These are phyloP conservation scores for Lytechinus pictus DNA, from an alignment of 35 echinoderm and acorn worm genomes.

Conservation along the genomic window DNA sequence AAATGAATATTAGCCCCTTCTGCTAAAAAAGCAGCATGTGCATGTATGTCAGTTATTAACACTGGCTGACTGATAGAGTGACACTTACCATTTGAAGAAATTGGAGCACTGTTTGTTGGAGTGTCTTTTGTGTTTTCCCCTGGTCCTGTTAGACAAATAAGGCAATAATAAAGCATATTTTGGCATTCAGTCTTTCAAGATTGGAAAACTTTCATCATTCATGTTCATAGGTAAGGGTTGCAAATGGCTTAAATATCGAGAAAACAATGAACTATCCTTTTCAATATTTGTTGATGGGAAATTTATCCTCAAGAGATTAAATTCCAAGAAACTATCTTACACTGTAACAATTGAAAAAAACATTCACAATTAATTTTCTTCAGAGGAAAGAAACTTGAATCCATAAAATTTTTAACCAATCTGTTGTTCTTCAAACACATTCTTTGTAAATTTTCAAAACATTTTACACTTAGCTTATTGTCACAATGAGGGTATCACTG, in stretches of 20 bases:
- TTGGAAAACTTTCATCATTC: neutral
- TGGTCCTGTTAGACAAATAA: neutral
- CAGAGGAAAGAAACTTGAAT: too few species aligned
- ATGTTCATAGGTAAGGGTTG: too few species aligned
- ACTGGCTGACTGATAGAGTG: neutral
- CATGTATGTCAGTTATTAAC: too few species aligned
- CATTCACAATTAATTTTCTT: too few species aligned
- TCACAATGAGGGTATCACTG: neutral
- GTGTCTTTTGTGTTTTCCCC: neutral
- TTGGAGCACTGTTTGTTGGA: neutral
- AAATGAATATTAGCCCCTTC: too few species aligned
- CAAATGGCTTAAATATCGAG: too few species aligned
- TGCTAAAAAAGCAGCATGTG: too few species aligned
- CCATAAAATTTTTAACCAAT: neutral
- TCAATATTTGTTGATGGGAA: too few species aligned
- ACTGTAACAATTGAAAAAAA: too few species aligned
- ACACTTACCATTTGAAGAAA: neutral
- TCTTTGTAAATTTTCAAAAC: neutral
- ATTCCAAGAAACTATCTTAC: too few species aligned
- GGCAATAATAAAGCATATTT: neutral
- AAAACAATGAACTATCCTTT: too few species aligned
- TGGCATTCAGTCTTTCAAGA: neutral
- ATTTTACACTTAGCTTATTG: neutral
- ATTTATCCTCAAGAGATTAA: too few species aligned
- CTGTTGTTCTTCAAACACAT: neutral